phyloP scores from a whole-genome alignment of 2,888 invertebrate genomes.

The Netelia fuscicornis region DNA sequence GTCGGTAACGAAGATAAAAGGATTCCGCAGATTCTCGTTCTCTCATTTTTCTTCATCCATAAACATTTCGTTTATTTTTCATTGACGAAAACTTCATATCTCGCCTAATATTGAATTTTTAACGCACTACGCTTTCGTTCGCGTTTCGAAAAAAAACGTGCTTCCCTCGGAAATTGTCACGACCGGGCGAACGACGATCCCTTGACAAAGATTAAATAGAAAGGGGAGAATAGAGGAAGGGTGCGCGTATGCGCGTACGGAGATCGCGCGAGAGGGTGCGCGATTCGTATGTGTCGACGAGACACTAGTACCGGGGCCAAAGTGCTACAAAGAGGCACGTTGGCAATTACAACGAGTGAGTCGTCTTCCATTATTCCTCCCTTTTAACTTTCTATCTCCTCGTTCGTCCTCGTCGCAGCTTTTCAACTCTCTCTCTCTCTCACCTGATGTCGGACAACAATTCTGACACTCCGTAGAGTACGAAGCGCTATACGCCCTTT shows the following conservation, averaged over 20 bases:
- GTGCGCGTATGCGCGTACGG: too few relatives aligned
- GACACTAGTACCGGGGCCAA: conserved; percentile 32
- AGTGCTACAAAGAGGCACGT: conserved; percentile 62
- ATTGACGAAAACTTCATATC: conserved; percentile 18
- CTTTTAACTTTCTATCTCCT: conserved; percentile 11
- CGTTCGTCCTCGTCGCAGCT: conserved; percentile 29
- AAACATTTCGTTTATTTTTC: conserved; percentile 13
- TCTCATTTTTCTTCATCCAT: not conserved
- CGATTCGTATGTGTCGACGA: not conserved
- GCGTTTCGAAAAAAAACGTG: too few relatives aligned
- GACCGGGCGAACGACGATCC: conserved; percentile 39
- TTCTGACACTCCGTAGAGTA: too few relatives aligned
- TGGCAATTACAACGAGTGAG: conserved; percentile 69
- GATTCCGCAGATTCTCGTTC: conserved; percentile 28
- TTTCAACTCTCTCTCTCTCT: conserved; percentile 21
- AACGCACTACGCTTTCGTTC: not conserved
- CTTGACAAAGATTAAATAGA: conserved; percentile 51
- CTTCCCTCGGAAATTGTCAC: conserved; percentile 9
- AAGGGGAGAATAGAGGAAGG: conserved; percentile 11
- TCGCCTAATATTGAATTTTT: too few relatives aligned
- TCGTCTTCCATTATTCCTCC: conserved; percentile 45
- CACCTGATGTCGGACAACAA: conserved; percentile 35
- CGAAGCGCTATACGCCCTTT: not conserved
- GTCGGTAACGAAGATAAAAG: not conserved
- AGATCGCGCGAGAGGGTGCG: too few relatives aligned